Evolutionary conservation across 2,113 vertebrate species (phyloP), one percentile per base, ranked within the genome.

Genomic region (Spea bombifrons): DNA sequence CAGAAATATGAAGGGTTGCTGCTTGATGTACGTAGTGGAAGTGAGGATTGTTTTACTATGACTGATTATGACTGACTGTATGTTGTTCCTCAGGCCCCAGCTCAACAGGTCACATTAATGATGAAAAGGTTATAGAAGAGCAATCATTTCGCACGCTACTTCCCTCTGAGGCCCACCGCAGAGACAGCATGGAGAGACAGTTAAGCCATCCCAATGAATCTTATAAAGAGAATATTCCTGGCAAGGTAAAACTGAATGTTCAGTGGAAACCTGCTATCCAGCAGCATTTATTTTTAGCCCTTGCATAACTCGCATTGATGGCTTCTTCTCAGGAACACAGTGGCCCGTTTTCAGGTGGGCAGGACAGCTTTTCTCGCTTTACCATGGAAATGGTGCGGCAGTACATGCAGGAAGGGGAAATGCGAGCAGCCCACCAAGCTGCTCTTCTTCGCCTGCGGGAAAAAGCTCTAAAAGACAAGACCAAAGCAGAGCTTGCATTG

Each of bases 341-440:
- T 83, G 93, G 94, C 83, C 91, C 95, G 0, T 98, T 99, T 86
- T 96, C 96, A 45, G 90, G 92, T 43, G 97, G 93, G 0, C 95
- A 98, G 75, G 93, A 97, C 57, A 97, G 95, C 85, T 99, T 99
- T 85, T 97, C 94, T 8, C 94, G 94, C 82, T 99, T 99, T 86
- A 99, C 97, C 4, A 98, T 98, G 97, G 95, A 96, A 84, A 97
- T 99, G 96, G 97, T 99, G 10, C 93, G 94, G 3, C 97, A 98
- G 82, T 97, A 98, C 82, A 98, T 98, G 97, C 96, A 95, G 66
- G 97, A 99, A 68, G 96, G 98, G 80, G 97, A 99, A 79, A 93
- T 98, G 77, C 86, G 97, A 30, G 94, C 97, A 8, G 94, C 95
- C 84, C 97, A 99, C 84, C 97, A 99, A 82, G 95, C 94, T 79